Conservation (phyloP, 2,888 invertebrate species). For the Erebia ligea region DNA sequence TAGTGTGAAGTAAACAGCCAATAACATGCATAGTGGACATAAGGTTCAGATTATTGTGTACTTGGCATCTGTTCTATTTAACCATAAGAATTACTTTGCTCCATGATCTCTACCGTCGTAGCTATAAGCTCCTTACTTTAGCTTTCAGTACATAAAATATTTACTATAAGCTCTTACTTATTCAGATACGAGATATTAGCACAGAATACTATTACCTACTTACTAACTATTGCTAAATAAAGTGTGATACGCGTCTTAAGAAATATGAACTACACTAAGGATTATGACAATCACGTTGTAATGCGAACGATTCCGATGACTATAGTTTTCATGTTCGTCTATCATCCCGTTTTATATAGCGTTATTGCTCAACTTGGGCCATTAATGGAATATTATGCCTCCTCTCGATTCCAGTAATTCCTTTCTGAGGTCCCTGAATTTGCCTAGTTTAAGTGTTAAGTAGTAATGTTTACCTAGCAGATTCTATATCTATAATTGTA, state of each 20-base stretch:
- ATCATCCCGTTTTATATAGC: constrained; percentile 19
- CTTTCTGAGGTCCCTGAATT: constrained; percentile 12
- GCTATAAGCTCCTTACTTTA: too few species aligned
- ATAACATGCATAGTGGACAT: too few species aligned
- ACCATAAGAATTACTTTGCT: too few species aligned
- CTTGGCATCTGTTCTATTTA: too few species aligned
- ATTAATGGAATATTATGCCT: constrained; percentile 22
- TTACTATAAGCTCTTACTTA: too few species aligned
- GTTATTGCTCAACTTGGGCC: constrained; percentile 23
- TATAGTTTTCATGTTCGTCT: constrained; percentile 26
- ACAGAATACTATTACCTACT: too few species aligned
- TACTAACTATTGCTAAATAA: too few species aligned
- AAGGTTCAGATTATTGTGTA: too few species aligned
- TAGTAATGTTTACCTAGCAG: not conserved
- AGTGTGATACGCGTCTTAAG: not conserved
- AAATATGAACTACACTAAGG: not conserved
- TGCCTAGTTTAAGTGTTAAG: constrained; percentile 17
- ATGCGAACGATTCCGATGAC: constrained; percentile 33
- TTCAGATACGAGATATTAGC: too few species aligned
- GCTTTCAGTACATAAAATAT: too few species aligned
- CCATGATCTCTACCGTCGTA: too few species aligned
- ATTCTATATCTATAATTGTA: not conserved
- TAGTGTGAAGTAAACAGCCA: too few species aligned
- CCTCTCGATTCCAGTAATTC: constrained; percentile 20
- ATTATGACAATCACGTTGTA: constrained; percentile 27